phyloP scores from a whole-genome alignment of 1,140 invertebrate species.

The Pachyrhynchus sulphureomaculatus region DNA sequence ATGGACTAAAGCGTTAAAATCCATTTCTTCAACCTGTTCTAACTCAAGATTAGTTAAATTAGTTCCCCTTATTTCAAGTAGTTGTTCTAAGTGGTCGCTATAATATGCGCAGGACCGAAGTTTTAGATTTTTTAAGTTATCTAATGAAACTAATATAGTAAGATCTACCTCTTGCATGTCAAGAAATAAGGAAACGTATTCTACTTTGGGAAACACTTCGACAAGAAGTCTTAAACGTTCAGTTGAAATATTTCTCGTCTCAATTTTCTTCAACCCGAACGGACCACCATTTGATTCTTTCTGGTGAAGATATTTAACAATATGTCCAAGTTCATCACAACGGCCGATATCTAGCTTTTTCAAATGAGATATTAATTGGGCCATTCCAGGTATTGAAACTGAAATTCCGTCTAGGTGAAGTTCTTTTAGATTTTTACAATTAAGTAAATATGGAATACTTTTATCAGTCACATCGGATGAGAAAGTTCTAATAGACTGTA shows the following conservation, averaged over 20 bases:
- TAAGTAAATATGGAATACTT: conserved; percentile 60
- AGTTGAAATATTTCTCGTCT: conserved; percentile 62
- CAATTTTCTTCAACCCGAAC: conserved; percentile 61
- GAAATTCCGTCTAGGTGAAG: conserved; percentile 67
- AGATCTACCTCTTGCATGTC: conserved; percentile 65
- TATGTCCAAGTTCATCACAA: conserved; percentile 66
- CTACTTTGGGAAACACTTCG: conserved; percentile 64
- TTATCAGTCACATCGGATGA: conserved; percentile 70
- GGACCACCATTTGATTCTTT: conserved; percentile 54
- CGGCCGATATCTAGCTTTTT: conserved; percentile 65
- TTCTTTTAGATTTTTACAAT: conserved; percentile 59
- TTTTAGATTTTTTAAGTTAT: conserved; percentile 64
- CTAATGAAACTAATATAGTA: conserved; percentile 61
- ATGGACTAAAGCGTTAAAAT: conserved; percentile 65
- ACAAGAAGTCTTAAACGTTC: conserved; percentile 63
- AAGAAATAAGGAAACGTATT: conserved; percentile 64
- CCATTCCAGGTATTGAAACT: conserved; percentile 61
- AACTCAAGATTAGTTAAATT: conserved; percentile 64
- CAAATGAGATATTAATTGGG: conserved; percentile 61
- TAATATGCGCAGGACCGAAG: conserved; percentile 70
- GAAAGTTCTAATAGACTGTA: conserved; percentile 65
- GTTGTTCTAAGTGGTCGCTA: conserved; percentile 63
- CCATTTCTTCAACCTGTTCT: conserved; percentile 71
- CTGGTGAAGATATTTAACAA: conserved; percentile 61
- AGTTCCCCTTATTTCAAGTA: conserved; percentile 64